These are phyloP conservation scores for Scaptodrosophila latifasciaeformis DNA, from an alignment of 2,888 invertebrate species.

Conservation along the genomic window DNA sequence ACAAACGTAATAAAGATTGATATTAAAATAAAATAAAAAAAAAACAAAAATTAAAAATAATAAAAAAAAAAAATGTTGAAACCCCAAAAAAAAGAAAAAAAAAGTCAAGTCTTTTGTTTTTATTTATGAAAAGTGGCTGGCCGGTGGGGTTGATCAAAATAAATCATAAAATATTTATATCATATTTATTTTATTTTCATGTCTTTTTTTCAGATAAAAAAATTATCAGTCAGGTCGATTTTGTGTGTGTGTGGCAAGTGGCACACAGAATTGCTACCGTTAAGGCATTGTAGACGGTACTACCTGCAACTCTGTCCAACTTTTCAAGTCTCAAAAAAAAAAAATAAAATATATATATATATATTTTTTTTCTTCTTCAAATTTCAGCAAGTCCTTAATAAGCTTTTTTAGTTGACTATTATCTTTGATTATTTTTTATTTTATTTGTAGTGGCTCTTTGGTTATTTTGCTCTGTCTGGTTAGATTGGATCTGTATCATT, in stretches of 20 bases:
- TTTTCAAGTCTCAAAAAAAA: too few species aligned
- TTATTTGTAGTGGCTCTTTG: neutral
- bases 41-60: constrained; percentile 25
- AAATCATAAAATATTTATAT: neutral
- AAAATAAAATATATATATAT: too few species aligned
- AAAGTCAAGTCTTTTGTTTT: constrained; percentile 26
- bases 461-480: neutral
- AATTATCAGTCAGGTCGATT: constrained; percentile 72
- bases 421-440: constrained; percentile 13
- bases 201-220: neutral
- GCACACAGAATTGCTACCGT: constrained; percentile 72
- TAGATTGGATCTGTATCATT: neutral
- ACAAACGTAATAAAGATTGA: constrained; percentile 36
- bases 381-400: constrained; percentile 8
- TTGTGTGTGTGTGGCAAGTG: constrained; percentile 15
- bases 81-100: constrained; percentile 54
- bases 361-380: neutral
- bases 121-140: too few species aligned
- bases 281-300: constrained; percentile 75
- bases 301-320: constrained; percentile 72
- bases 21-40: constrained; percentile 36
- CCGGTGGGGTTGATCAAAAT: neutral
- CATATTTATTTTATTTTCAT: neutral
- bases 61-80: constrained; percentile 59
- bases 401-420: constrained; percentile 11